Base-by-base conservation (phyloP, 2,113 vertebrate species). In the Oncorhynchus keta region DNA sequence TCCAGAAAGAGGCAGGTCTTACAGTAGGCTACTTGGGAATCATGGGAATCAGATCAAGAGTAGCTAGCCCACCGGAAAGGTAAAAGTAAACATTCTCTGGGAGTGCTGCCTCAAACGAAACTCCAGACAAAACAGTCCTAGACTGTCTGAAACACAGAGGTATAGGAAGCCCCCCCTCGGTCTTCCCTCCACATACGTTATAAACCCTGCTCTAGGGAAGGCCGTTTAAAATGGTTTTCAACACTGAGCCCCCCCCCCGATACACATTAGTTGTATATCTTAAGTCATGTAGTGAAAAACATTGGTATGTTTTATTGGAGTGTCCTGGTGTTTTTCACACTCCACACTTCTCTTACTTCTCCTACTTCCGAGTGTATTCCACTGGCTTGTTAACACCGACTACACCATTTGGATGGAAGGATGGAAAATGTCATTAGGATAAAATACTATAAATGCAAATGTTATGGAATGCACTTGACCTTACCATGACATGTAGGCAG, bases 51-150 rank as follows among this genome's bases (percentile, higher is more conserved):
- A 65, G 72, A 75, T 75, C 39, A 81, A 65, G 24, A 24, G 39
- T 16, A 74, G 6, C 67, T 22, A 74, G 6, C 62, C 68, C 79
- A 86, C 74, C 78, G 84, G 81, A 86, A 86, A 79, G 57, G 64
- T 18, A 71, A 7, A 75, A 81, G 72, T 83, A 83, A 86, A 86
- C 79, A 86, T 49, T 48, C 12, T 61, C 49, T 68, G 73, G 49
- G 61, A 86, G 75, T 45, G 70, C 77, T 76, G 65, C 84, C 76
- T 79, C 61, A 67, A 78, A 79, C 69, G 62, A 79, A 68, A 73
- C 68, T 74, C 20, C 61, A 81, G 66, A 83, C 64, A 74, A 68
- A 78, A 79, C 74, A 83, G 73, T 49, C 35, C 67, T 26, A 12
- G 28, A 35, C 28, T 62, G 55, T 69, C 65, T 57, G 48, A 68